Evolutionary conservation across 2,888 invertebrate genomes (phyloP).

Genomic region (Eristalinus sepulchralis): DNA sequence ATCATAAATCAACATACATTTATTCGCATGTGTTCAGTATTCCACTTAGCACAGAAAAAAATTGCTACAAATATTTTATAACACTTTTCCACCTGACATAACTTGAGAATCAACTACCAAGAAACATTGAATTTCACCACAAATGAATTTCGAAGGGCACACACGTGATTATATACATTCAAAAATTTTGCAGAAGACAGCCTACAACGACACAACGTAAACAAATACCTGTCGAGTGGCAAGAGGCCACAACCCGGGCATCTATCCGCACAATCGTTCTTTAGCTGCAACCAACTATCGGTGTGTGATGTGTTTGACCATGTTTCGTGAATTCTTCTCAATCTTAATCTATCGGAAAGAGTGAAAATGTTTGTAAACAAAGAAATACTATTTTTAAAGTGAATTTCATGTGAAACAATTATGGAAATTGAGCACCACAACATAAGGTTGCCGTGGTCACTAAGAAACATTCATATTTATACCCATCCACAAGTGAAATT

Average conservation of each 20-base stretch:
- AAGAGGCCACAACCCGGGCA: neutral
- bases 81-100: neutral
- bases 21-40: no score
- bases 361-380: slow-evolving; percentile 48
- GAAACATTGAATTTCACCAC: neutral
- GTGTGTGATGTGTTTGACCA: slow-evolving; percentile 12
- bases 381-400: slow-evolving; percentile 13
- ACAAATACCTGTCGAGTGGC: slow-evolving; percentile 5
- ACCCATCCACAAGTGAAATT: neutral
- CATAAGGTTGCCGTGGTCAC: neutral
- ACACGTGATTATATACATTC: neutral
- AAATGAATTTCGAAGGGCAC: neutral
- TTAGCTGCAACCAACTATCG: neutral
- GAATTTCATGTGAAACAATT: neutral
- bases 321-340: neutral
- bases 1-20: no score
- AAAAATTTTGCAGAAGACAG: neutral
- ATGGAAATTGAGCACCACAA: neutral
- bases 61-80: no score
- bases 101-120: neutral
- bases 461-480: neutral
- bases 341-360: neutral
- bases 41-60: no score
- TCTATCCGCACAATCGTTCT: neutral
- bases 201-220: neutral